Evolutionary conservation across 2,888 invertebrate species (phyloP), one percentile per base, ranked within the genome.

Genomic region (Stenodera caucasica): DNA sequence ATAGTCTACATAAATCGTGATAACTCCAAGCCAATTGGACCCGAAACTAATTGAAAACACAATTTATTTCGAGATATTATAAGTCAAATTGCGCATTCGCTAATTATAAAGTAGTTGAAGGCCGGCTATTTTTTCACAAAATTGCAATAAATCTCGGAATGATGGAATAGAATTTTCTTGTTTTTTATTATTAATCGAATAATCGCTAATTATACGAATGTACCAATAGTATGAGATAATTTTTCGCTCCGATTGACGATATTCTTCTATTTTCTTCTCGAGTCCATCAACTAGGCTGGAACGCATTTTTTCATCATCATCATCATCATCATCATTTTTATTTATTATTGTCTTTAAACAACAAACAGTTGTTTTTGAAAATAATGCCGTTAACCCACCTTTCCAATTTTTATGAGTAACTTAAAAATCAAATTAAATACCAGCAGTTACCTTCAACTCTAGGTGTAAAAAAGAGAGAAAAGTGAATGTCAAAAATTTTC

Each of bases 231-330:
- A 45, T 45, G 45, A 18, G 12, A 45, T 45, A 7, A 45, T 45
- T 45, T 45, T 12, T 45, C 45, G 21, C 45, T 45, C 21, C 45
- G 45, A 45, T 45, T 45, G 45, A 23, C 23, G 18, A 40, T n/a
- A 37, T 37, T n/a, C 8, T 37, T 37, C 9, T 11, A 11, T 23
- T 45, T 45, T 23, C 45, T 21, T 45, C 21, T 23, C 21, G 21
- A 12, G 11, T 45, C n/a, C 45, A 45, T 23, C 6, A 45, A 45
- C 6, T 23, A 45, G 45, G 21, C 21, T 45, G 45, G 45, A 45
- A 45, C 45, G 21, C 21, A 15, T 15, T 15, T 21, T 3, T 45
- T 21, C 1, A 1, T 45, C 9, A n/a, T n/a, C n/a, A n/a, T n/a
- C n/a, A n/a, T n/a, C n/a, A n/a, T n/a, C n/a, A n/a, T n/a, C n/a